Conservation (phyloP, 2,797 vertebrate species). For the Arrhamphus sclerolepis region DNA sequence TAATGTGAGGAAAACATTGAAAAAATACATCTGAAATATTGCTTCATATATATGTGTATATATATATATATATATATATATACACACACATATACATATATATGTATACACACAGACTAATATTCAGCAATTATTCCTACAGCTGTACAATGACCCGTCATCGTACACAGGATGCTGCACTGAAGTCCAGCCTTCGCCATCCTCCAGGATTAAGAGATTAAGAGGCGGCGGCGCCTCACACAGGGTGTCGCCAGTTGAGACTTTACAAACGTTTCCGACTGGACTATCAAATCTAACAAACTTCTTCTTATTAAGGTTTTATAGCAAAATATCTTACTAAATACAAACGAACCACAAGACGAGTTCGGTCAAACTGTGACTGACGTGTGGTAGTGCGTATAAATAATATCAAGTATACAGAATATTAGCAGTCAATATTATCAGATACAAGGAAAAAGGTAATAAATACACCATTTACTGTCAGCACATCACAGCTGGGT, state of each 20-base stretch:
- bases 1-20: slow-evolving; percentile 84
- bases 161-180: slow-evolving; percentile 79
- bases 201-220: slow-evolving; percentile 28
- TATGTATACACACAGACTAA: no score
- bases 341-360: slow-evolving; percentile 81
- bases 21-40: slow-evolving; percentile 88
- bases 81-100: no score
- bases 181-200: slow-evolving; percentile 71
- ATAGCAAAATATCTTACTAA: slow-evolving; percentile 61
- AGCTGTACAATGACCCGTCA: slow-evolving; percentile 88
- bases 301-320: slow-evolving; percentile 39
- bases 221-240: slow-evolving; percentile 71
- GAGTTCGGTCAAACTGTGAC: slow-evolving; percentile 63
- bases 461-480: slow-evolving; percentile 96
- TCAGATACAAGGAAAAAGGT: slow-evolving; percentile 83
- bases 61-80: no score
- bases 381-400: slow-evolving; percentile 88
- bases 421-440: slow-evolving; percentile 88
- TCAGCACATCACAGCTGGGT: slow-evolving; percentile 80
- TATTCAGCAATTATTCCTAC: slow-evolving; percentile 83
- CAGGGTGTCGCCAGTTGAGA: slow-evolving; percentile 73
- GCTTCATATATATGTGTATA: slow-evolving; percentile 70
- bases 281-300: slow-evolving; percentile 53
- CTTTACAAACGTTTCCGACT: slow-evolving; percentile 77
- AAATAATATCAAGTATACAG: slow-evolving; percentile 95